Evolutionary conservation across 2,888 invertebrate genomes (phyloP), one percentile per base, ranked within the genome.

Genomic region (Eilema caniola): DNA sequence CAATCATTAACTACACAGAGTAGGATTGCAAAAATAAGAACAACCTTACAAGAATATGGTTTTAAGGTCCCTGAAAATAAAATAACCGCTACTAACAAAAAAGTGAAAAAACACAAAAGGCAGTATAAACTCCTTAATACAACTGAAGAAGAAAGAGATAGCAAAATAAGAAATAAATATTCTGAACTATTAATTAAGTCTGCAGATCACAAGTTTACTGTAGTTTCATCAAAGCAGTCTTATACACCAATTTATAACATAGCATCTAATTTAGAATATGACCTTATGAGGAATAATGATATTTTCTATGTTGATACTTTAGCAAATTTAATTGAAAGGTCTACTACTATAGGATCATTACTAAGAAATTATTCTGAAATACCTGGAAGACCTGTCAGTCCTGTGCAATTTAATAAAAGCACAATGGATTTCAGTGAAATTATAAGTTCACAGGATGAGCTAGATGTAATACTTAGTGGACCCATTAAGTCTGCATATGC

Each of bases 311-410:
- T 96, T 5, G 76, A 87, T 24, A 85, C 91, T 70, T 86, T 96
- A 62, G 76, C 86, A 23, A 85, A 91, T 71, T 86, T 96, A 62
- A 82, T 97, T 62, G 91, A 95, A 73, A 91, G 91, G 64, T 89
- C 90, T 53, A 80, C 67, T 62, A 83, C 86, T 62, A 91, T 89
- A 77, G 95, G 96, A 28, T 89, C 90, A 85, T 89, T 97, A 68
- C 86, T 97, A n/a, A 96, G 93, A 88, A 93, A 96, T 83, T 97
- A 97, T 96, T 87, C 91, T 31, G 83, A 91, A 63, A 97, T 97
- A 81, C 96, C 96, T 7, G 97, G 97, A 0, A 92, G 97, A 71
- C 96, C 96, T 65, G 80, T 84, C 16, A 96, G 96, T 67, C 97
- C 97, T 1, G 77, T 82, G 41, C 72, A 80, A 72, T 75, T 73